Base-by-base conservation (phyloP, 2,797 vertebrate species). In the Liparis tanakae region DNA sequence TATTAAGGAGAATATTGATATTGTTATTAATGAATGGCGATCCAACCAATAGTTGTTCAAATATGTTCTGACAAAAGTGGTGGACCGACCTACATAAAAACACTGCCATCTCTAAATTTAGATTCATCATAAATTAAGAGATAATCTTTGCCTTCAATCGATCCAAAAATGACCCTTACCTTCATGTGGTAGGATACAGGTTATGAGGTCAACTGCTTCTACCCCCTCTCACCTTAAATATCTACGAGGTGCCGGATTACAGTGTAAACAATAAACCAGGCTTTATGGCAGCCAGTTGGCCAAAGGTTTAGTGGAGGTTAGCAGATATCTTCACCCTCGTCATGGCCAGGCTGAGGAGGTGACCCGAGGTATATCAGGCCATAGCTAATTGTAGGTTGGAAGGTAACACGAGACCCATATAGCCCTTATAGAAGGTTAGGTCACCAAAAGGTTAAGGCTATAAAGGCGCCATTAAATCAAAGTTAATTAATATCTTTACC, bases 391-490 rank as follows among this genome's bases (percentile, higher is more conserved):
- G 80, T 59, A 72, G 54, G 64, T 70, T 30, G 59, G 10, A 65
- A 50, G 51, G 89, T 80, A 92, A 93, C 72, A 58, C 1, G 54
- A 93, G 64, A 87, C 39, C 34, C 36, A 15, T 22, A 51, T 6
- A 57, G 61, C 59, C 72, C 25, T 74, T 66, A 75, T 70, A 65
- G 58, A 82, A 70, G 69, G 10, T 30, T 17, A 54, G 73, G 83
- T 86, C 84, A 81, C 56, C 0, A 17, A 80, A 78, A 81, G 86
- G 83, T 90, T 80, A 89, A 77, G 43, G 55, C 83, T 70, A 72
- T 90, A 87, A 91, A 89, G 79, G 65, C 66, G 51, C 59, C 51
- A 73, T 86, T 90, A 88, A 88, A 91, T 91, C 85, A 85, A 81
- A 89, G 80, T 87, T 80, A 85, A 86, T 92, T 87, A 88, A 87